A percentile compares a stretch with the other conserved stretches of the same genome.
Evolutionary conservation across 2,797 vertebrate genomes (phyloP).

Genomic region (Hylomyscus alleni): DNA sequence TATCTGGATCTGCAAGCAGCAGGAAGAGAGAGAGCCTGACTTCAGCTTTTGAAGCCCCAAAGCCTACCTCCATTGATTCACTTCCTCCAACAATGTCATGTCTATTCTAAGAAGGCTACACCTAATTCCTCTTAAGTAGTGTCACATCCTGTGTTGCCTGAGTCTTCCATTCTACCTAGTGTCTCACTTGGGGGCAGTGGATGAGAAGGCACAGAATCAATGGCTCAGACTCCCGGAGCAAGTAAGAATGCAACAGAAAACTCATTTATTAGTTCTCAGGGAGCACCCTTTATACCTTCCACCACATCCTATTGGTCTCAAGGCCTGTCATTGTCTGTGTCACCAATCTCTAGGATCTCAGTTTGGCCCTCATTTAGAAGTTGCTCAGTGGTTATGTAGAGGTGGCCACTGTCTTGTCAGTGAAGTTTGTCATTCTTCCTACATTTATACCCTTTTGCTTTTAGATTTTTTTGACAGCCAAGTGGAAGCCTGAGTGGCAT

Average conservation of each 20-base stretch:
- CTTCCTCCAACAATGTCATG: too few species aligned
- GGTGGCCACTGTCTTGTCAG: neutral
- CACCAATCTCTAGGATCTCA: neutral
- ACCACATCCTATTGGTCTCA: too few species aligned
- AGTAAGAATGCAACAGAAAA: neutral
- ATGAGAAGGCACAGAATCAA: neutral
- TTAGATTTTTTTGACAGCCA: neutral
- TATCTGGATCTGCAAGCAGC: neutral
- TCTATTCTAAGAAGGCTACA: neutral
- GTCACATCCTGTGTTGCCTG: neutral
- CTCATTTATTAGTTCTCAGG: neutral
- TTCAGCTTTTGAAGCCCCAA: neutral
- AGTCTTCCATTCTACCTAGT: neutral
- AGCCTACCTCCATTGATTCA: too few species aligned
- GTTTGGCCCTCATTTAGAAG: neutral
- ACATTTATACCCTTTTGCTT: neutral
- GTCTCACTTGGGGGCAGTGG: neutral
- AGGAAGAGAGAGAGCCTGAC: neutral
- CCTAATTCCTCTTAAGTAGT: too few species aligned
- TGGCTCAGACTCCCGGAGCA: neutral
- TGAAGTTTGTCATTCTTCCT: neutral
- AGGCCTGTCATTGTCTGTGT: neutral
- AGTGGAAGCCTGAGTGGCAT: neutral
- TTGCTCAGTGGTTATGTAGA: neutral
- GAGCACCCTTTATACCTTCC: neutral